phyloP scores from a whole-genome alignment of 1,140 invertebrate species.

The Trachelipus rathkii region DNA sequence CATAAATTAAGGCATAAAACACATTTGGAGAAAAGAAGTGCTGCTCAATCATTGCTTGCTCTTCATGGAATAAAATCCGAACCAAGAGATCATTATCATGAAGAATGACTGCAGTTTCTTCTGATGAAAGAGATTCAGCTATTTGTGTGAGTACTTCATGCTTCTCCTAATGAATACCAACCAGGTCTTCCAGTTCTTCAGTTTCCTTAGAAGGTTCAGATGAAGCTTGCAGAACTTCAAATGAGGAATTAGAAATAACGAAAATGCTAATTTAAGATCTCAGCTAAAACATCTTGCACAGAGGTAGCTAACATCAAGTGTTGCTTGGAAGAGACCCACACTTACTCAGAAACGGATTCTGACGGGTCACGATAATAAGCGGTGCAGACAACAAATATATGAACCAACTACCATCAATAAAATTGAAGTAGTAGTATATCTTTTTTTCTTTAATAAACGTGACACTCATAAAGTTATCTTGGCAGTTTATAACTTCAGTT shows the following conservation, averaged over 20 bases:
- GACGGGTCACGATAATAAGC: neutral
- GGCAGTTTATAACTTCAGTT: neutral
- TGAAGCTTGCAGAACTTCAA: constrained; percentile 30
- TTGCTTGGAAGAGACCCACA: neutral
- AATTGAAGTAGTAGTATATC: neutral
- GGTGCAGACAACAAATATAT: neutral
- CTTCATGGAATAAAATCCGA: constrained; percentile 43
- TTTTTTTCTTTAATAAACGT: neutral
- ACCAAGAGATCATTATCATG: constrained; percentile 32
- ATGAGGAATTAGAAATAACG: constrained; percentile 36
- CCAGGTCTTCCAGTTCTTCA: constrained; percentile 34
- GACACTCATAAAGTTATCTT: neutral
- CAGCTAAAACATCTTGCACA: neutral
- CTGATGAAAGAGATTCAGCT: constrained; percentile 77
- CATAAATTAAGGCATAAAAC: constrained; percentile 87
- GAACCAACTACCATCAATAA: neutral
- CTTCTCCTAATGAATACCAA: constrained; percentile 31
- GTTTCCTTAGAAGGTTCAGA: constrained; percentile 27
- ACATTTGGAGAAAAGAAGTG: constrained; percentile 66
- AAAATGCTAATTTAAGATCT: constrained; percentile 22
- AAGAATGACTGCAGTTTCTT: constrained; percentile 42
- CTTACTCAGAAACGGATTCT: neutral
- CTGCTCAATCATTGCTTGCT: constrained; percentile 34
- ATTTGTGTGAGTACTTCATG: constrained; percentile 62
- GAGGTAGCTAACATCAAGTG: neutral